Evolutionary conservation across 2,797 vertebrate genomes (phyloP).

Genomic region (Pseudocheirus occidentalis): DNA sequence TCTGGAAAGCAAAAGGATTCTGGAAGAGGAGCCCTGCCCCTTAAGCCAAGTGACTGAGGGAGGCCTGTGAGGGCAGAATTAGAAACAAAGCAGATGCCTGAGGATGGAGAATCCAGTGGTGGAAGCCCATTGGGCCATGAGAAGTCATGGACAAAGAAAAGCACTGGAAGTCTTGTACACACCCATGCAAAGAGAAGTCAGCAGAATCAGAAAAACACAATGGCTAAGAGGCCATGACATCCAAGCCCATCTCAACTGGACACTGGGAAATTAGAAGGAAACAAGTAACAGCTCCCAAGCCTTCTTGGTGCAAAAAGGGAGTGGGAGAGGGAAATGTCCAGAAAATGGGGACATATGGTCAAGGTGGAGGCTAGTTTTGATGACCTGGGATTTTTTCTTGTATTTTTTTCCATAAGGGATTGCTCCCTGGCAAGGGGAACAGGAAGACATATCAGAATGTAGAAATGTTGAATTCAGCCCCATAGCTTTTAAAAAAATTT

Average conservation of each 20-base stretch:
- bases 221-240: no score
- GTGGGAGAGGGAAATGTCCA: background rate
- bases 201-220: background rate
- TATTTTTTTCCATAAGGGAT: background rate
- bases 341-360: background rate
- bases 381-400: background rate
- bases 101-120: background rate
- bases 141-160: background rate
- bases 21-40: no score
- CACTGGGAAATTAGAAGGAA: background rate
- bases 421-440: background rate
- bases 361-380: background rate
- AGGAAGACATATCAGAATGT: background rate
- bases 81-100: no score
- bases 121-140: background rate
- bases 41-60: no score
- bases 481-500: background rate
- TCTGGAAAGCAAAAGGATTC: no score
- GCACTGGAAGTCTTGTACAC: background rate
- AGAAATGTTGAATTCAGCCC: no score
- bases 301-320: no score
- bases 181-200: background rate
- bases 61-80: background rate
- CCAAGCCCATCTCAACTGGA: no score
- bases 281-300: no score